Percentiles rank a stretch among this genome's conserved stretches.
Conservation (phyloP, 2,113 vertebrate genomes). For the Tetrao urogallus region DNA sequence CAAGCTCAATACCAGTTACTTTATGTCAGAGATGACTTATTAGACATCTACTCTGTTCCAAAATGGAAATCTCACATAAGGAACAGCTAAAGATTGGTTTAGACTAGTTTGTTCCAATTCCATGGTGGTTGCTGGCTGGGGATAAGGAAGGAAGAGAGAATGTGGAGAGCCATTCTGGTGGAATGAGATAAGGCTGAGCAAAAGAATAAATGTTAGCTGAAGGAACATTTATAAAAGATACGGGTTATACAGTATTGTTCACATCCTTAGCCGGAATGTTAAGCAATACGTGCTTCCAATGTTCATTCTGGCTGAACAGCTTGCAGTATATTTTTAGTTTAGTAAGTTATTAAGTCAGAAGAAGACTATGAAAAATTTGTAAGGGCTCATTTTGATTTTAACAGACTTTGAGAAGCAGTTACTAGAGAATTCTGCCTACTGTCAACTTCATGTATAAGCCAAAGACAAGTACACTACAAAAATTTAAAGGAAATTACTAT, state of each 20-base stretch:
- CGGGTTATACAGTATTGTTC: conserved; percentile 22
- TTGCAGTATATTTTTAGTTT: background rate
- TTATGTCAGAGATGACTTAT: conserved; percentile 44
- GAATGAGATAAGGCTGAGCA: conserved; percentile 32
- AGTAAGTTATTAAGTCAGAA: conserved; percentile 20
- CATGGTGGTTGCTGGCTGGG: conserved; percentile 19
- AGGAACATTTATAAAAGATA: background rate
- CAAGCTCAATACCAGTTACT: background rate
- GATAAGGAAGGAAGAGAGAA: background rate
- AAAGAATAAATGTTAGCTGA: conserved; percentile 23
- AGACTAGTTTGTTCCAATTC: conserved; percentile 66
- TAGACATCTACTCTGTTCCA: conserved; percentile 39
- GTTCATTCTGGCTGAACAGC: conserved; percentile 24
- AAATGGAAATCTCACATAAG: conserved; percentile 49
- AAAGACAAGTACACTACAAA: background rate
- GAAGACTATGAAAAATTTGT: background rate
- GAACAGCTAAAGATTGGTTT: conserved; percentile 39
- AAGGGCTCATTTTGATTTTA: background rate
- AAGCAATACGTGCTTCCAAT: conserved; percentile 9
- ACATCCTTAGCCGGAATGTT: background rate
- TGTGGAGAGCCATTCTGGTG: conserved; percentile 3
- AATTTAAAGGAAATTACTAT: background rate
- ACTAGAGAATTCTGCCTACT: background rate
- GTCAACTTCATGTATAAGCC: background rate
- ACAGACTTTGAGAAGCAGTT: background rate